phyloP scores from a whole-genome alignment of 2,797 vertebrate species.

The Strix occidentalis region DNA sequence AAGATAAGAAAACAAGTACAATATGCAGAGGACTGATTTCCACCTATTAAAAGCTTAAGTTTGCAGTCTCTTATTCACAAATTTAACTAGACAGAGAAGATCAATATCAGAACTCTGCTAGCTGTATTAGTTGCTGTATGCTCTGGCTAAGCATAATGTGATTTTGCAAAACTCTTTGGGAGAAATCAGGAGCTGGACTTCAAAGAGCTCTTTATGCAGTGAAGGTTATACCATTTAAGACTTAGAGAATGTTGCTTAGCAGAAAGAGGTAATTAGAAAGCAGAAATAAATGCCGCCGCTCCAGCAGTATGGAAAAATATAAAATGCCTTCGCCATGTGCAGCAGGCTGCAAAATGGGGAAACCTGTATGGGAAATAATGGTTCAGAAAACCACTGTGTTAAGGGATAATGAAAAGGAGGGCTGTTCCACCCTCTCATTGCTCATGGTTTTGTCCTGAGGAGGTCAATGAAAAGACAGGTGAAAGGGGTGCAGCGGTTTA shows the following conservation, averaged over 20 bases:
- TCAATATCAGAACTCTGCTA: neutral
- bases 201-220: neutral
- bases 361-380: neutral
- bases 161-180: neutral
- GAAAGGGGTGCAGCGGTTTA: neutral
- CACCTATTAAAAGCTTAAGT: neutral
- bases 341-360: constrained; percentile 12
- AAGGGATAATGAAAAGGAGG: neutral
- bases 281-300: neutral
- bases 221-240: neutral
- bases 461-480: neutral
- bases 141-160: neutral
- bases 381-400: neutral
- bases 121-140: neutral
- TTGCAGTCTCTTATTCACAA: neutral
- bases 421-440: neutral
- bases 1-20: neutral
- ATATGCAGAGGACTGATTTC: neutral
- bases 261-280: neutral
- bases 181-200: neutral
- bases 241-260: neutral
- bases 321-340: neutral
- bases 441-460: neutral
- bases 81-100: neutral
- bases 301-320: neutral